A percentile compares a stretch with the other conserved stretches of the same genome.
Conservation (phyloP, 92 coral and sea anemone genomes). For the Chrysogorgia sp. region DNA sequence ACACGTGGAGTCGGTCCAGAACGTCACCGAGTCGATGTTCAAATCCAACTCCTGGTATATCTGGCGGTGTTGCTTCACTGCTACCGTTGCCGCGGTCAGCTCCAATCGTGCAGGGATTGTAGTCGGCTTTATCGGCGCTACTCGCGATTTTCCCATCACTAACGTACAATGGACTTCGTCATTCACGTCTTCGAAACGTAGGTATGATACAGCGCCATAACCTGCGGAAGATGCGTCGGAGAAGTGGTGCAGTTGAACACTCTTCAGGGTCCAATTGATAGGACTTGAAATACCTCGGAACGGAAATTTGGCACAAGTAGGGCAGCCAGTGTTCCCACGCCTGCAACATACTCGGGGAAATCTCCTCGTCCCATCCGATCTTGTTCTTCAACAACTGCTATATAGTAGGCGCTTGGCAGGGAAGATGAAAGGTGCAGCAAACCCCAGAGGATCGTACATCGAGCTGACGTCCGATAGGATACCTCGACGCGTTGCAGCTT, state of each 20-base stretch:
- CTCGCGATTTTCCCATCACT: slow-evolving; percentile 23
- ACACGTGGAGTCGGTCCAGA: slow-evolving; percentile 36
- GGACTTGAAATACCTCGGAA: slow-evolving; percentile 13
- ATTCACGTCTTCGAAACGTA: too few species aligned
- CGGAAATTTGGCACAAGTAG: neutral
- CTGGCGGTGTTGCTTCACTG: slow-evolving; percentile 30
- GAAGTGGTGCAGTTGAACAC: slow-evolving; percentile 7
- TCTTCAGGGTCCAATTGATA: neutral
- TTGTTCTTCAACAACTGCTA: neutral
- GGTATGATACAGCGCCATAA: slow-evolving; percentile 23
- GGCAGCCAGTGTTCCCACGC: slow-evolving; percentile 7
- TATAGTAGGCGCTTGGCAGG: neutral
- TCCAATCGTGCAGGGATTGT: slow-evolving; percentile 29
- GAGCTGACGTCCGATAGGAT: too few species aligned
- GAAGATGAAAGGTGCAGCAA: too few species aligned
- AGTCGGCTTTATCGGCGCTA: slow-evolving; percentile 10
- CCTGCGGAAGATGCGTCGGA: slow-evolving; percentile 15
- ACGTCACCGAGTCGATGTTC: slow-evolving; percentile 14
- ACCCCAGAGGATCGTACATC: too few species aligned
- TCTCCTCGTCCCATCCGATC: slow-evolving; percentile 15
- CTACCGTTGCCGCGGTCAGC: slow-evolving; percentile 20
- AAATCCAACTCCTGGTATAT: slow-evolving; percentile 4
- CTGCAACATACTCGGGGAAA: neutral
- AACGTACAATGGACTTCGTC: neutral
- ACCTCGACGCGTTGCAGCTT: too few species aligned